Evolutionary conservation across 2,888 invertebrate genomes (phyloP).

Genomic region (Aphidoletes aphidimyza): DNA sequence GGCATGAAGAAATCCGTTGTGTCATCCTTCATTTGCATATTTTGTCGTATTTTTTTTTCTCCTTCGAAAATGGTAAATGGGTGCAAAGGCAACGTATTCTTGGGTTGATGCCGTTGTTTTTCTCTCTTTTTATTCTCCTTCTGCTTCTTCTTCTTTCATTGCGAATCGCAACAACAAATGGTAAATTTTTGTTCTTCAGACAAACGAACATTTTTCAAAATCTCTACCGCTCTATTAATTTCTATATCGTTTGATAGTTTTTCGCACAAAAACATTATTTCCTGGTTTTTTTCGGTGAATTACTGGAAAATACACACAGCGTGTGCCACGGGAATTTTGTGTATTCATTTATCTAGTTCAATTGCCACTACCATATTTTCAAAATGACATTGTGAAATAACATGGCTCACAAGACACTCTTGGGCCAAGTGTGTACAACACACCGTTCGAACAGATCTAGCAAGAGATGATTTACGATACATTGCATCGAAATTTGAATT

Average conservation of each 20-base stretch:
- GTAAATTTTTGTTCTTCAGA: constrained; percentile 17
- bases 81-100: too few relatives aligned
- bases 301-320: background rate
- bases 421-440: background rate
- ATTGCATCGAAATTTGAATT: background rate
- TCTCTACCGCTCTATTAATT: too few relatives aligned
- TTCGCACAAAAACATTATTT: too few relatives aligned
- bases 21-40: constrained; percentile 31
- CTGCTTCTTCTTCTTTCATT: too few relatives aligned
- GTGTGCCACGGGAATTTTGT: background rate
- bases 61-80: constrained; percentile 9
- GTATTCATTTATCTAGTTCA: background rate
- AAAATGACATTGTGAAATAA: constrained; percentile 25
- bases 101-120: too few relatives aligned
- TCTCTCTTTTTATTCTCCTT: too few relatives aligned
- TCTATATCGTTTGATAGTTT: too few relatives aligned
- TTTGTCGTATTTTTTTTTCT: too few relatives aligned
- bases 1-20: constrained; percentile 25
- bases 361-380: constrained; percentile 20
- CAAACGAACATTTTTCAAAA: background rate
- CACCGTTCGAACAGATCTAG: background rate
- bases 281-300: background rate
- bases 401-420: background rate
- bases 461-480: constrained; percentile 1
- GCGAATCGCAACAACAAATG: too few relatives aligned